Conservation (phyloP, 2,113 vertebrate species). For the Meleagris gallopavo region DNA sequence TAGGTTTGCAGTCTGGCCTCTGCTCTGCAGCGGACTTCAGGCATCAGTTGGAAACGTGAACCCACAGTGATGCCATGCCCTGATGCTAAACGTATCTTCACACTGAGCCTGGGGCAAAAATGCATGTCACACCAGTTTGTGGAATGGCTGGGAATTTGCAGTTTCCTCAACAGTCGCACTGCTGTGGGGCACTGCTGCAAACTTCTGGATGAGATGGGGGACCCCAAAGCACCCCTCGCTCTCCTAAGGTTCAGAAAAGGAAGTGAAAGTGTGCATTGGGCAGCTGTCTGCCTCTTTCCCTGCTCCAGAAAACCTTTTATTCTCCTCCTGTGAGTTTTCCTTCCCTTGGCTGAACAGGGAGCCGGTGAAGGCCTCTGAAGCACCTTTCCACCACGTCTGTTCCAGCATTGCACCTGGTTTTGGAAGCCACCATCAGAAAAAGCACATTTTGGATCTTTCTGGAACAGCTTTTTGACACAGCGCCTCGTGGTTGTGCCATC, state of each 20-base stretch:
- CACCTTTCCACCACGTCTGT: neutral
- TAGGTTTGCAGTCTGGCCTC: rapidly evolving
- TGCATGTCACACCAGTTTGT: rapidly evolving
- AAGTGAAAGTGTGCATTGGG: neutral
- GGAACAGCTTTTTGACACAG: neutral
- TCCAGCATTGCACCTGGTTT: neutral
- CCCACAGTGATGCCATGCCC: neutral
- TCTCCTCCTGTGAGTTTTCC: neutral
- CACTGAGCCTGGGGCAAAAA: neutral
- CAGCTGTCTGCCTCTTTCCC: too few species aligned
- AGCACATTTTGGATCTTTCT: neutral
- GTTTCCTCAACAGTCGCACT: neutral
- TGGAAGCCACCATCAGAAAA: neutral
- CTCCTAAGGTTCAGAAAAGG: neutral
- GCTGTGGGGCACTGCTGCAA: neutral
- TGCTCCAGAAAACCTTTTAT: neutral
- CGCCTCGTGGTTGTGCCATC: too few species aligned
- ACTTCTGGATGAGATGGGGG: neutral
- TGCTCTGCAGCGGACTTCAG: neutral
- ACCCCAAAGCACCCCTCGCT: neutral
- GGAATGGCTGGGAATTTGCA: neutral
- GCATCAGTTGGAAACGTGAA: neutral
- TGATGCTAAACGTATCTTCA: neutral
- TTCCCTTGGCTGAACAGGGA: neutral
- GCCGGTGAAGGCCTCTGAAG: neutral